Base-by-base conservation (phyloP, 2,113 vertebrate genomes). In the Synchiropus splendidus region DNA sequence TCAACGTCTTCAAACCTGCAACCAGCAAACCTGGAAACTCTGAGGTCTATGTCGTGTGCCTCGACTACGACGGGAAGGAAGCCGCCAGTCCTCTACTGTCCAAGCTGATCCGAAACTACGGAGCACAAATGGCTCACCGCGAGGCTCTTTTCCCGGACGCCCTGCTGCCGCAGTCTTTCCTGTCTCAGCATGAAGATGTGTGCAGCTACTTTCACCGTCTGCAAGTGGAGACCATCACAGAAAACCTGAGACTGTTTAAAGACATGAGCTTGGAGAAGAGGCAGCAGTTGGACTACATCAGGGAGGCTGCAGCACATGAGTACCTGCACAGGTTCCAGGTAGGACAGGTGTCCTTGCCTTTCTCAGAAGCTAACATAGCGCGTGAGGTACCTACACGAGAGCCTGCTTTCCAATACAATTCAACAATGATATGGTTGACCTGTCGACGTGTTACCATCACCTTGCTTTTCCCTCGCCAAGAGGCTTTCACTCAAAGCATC, bases 21-120 rank as follows among this genome's bases (percentile, higher is more conserved):
- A 97, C 94, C 8, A 99, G 95, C 78, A 99, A 98, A 71, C 78
- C 95, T 0, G 95, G 95, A 0, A 99, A 99, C 67, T 99, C 95
- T 0, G 95, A 99, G 68, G 88, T 87, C 36, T 99, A 97, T 17
- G 83, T 92, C 2, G 74, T 99, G 11, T 94, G 92, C 67, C 83
- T 94, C 32, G 59, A 46, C 51, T 97, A 89, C 13, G 54, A 84
- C 6, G 82, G 78, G 37, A 88, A 80, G 56, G 85, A 87, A 2
- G 66, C 57, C 0, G 53, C 90, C 39, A 73, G 83, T 15, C 86
- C 66, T 1, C 56, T 92, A 60, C 86, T 98, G 18, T 83, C 89
- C 1, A 93, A 89, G 67, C 87, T 99, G 80, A 73, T 85, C 1
- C 85, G 86, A 38, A 86, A 88, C 70, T 96, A 93, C 16, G 92